Percentiles rank a stretch among this genome's conserved stretches.
These are phyloP conservation scores for Phortica magna DNA, from an alignment of 2,888 invertebrate genomes.

Conservation along the genomic window DNA sequence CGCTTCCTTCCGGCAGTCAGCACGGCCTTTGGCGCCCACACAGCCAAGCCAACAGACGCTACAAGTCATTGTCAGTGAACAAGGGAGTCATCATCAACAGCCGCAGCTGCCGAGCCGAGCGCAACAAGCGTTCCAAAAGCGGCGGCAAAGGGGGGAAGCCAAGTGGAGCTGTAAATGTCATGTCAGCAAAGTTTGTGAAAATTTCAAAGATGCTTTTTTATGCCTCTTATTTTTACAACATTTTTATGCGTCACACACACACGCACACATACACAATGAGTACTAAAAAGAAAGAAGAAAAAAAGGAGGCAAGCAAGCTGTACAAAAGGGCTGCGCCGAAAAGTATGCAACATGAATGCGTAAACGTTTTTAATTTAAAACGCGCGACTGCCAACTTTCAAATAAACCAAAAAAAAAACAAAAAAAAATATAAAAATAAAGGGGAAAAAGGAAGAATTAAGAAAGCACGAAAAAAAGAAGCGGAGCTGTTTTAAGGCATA, in stretches of 20 bases:
- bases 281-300: not conserved
- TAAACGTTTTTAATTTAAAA: conserved; percentile 61
- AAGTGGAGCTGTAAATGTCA: conserved; percentile 42
- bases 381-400: not conserved
- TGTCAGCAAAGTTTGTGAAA: conserved; percentile 40
- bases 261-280: not conserved
- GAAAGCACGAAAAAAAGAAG: not conserved
- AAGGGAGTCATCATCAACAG: no score
- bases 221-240: conserved; percentile 4
- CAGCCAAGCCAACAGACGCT: not conserved
- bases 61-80: no score
- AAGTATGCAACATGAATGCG: conserved; percentile 59
- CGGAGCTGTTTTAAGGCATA: not conserved
- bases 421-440: no score
- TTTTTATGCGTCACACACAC: not conserved
- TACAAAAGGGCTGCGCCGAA: conserved; percentile 38
- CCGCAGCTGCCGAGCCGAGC: not conserved
- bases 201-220: conserved; percentile 1
- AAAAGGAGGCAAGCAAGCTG: not conserved
- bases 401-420: no score
- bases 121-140: conserved; percentile 44
- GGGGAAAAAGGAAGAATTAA: no score
- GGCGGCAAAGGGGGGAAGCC: conserved; percentile 4
- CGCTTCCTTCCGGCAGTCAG: not conserved
- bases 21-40: not conserved